Percentiles rank a stretch among this genome's conserved stretches.
Evolutionary conservation across 2,113 vertebrate species (phyloP).

Genomic region (Cynocephalus volans): DNA sequence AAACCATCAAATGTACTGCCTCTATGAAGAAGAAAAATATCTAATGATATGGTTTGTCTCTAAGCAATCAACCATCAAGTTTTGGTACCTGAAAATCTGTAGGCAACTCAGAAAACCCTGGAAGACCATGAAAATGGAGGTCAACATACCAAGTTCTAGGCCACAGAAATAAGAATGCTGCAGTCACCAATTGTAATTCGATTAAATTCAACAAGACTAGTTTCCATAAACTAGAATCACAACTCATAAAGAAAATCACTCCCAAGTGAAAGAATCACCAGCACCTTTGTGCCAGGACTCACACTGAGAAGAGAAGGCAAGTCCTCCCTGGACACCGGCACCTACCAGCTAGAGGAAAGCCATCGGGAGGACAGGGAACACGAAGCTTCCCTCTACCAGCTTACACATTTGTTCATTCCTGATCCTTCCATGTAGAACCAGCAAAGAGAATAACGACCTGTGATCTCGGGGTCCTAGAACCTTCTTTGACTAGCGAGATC

Average conservation of each 20-base stretch:
- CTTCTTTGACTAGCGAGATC: not conserved
- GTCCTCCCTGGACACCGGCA: not conserved
- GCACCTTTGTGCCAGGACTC: not conserved
- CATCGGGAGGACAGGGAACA: accelerated
- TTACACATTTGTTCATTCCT: not conserved
- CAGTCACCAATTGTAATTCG: not conserved
- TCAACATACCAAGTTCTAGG: not conserved
- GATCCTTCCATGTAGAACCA: not conserved
- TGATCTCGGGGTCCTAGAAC: not conserved
- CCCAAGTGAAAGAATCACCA: not conserved
- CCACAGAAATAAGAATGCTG: not conserved
- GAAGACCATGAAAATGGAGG: not conserved
- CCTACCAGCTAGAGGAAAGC: not conserved
- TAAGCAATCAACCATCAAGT: not conserved
- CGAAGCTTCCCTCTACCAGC: not conserved
- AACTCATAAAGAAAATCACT: not conserved
- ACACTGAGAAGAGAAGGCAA: accelerated
- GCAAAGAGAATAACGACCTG: not conserved
- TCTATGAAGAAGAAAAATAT: not conserved
- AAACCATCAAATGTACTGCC: not conserved
- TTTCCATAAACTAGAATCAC: not conserved
- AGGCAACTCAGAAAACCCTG: not conserved
- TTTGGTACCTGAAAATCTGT: no score
- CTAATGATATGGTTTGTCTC: no score
- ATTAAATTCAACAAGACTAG: not conserved